Conservation (phyloP, 2,113 vertebrate species). For the Axis porcinus region DNA sequence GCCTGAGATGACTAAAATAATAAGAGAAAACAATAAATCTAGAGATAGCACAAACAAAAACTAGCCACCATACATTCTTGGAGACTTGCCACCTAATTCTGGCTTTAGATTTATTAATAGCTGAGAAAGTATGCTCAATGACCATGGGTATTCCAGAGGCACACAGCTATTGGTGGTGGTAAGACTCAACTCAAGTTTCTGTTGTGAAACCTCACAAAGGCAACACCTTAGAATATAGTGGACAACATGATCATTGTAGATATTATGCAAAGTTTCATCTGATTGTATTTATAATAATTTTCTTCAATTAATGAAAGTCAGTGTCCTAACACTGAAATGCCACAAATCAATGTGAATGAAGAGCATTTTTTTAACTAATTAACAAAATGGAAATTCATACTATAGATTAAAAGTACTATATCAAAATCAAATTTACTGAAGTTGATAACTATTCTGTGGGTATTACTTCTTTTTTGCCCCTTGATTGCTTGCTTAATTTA, state of each 20-base stretch:
- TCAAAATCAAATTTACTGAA: background rate
- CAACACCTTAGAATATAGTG: background rate
- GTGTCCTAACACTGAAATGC: background rate
- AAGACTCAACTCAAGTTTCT: background rate
- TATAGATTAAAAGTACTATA: background rate
- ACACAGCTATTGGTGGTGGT: background rate
- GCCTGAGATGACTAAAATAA: background rate
- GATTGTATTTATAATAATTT: background rate
- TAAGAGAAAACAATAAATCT: background rate
- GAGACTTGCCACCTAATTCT: background rate
- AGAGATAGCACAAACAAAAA: background rate
- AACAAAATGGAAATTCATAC: background rate
- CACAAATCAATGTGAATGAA: background rate
- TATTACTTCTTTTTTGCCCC: background rate
- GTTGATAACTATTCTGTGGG: background rate
- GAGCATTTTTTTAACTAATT: background rate
- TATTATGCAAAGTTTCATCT: background rate
- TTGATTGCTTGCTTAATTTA: background rate
- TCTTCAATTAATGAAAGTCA: background rate
- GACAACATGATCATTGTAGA: background rate
- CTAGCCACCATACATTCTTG: background rate
- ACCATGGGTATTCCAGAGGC: background rate
- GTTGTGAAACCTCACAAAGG: background rate
- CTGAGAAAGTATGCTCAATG: background rate
- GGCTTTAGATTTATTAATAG: background rate